phyloP scores from a whole-genome alignment of 1,140 invertebrate species.

The Atta cephalotes region DNA sequence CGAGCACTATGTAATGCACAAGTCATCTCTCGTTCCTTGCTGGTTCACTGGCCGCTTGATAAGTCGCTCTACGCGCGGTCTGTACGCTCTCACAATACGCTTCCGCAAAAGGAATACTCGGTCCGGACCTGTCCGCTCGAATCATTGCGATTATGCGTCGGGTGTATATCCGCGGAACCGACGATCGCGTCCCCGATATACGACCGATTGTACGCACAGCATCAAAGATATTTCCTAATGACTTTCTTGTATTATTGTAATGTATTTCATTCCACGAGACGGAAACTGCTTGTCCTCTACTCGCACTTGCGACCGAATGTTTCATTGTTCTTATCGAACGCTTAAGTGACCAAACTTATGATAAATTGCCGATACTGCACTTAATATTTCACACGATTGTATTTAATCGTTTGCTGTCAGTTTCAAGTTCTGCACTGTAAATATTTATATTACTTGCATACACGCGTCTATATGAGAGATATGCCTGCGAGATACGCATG shows the following conservation, averaged over 20 bases:
- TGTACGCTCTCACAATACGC: conserved; percentile 48
- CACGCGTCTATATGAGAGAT: neutral
- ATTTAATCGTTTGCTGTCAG: conserved; percentile 44
- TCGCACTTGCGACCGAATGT: neutral
- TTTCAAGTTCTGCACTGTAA: conserved; percentile 15
- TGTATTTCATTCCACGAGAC: neutral
- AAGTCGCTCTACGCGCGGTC: conserved; percentile 59
- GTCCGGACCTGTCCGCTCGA: conserved; percentile 49
- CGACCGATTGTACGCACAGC: neutral
- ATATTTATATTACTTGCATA: conserved; percentile 41
- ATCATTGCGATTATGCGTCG: conserved; percentile 56
- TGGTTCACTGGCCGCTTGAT: conserved; percentile 68
- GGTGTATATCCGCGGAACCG: conserved; percentile 41
- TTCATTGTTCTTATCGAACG: neutral
- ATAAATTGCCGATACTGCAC: neutral
- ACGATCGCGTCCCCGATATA: conserved; percentile 32
- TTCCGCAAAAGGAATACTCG: conserved; percentile 56
- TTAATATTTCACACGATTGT: conserved; percentile 20
- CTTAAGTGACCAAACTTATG: conserved; percentile 1
- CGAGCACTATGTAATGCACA: conserved; percentile 59
- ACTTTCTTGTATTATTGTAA: neutral
- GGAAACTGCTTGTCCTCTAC: neutral
- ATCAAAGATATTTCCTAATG: neutral
- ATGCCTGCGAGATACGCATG: conserved; percentile 8
- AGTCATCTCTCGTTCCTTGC: conserved; percentile 71